Base-by-base conservation (phyloP, 2,113 vertebrate genomes). In the Anoura caudifer region DNA sequence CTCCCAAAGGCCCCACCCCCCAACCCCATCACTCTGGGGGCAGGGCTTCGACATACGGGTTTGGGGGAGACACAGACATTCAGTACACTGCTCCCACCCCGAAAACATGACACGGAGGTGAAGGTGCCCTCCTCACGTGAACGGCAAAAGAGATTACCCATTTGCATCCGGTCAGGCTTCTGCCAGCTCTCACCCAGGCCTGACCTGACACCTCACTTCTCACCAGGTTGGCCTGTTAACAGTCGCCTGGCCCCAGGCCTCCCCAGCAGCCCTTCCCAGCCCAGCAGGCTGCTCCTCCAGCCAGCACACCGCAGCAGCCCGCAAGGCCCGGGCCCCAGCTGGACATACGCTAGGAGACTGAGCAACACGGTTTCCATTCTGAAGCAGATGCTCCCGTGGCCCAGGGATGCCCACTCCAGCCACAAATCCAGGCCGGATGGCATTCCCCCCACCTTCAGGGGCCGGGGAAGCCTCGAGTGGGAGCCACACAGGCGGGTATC, bases 311-410 rank as follows among this genome's bases (percentile, higher is more conserved):
- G 6, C 28, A 17, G 7, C 52, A 15, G 81, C 24, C 65, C 1
- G 0, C 1, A 2, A 11, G 52, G 77, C 17, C 22, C 43, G 19
- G 43, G 73, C 65, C 8, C 26, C 31, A 38, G 36, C 15, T 24
- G 19, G 47, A 76, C 45, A 87, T 50, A 31, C 5, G 56, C 63
- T 65, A 45, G 1, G n/a, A 24, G 59, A 91, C 1, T 0, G 45
- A 88, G 50, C 4, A 0, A 38, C 6, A 0, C 6, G 33, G 52
- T 38, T 89, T 22, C 50, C 4, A 4, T 16, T 20, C 41, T 24
- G 56, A 86, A 14, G 50, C 87, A 94, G 95, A 79, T 90, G 91
- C 54, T 90, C 7, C 41, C 10, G 13, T 38, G 13, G 50, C 50
- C 80, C 47, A 52, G 38, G 80, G 54, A 87, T 63, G 17, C 91